Conservation (phyloP, 2,113 vertebrate species). For the Dromaius novaehollandiae region DNA sequence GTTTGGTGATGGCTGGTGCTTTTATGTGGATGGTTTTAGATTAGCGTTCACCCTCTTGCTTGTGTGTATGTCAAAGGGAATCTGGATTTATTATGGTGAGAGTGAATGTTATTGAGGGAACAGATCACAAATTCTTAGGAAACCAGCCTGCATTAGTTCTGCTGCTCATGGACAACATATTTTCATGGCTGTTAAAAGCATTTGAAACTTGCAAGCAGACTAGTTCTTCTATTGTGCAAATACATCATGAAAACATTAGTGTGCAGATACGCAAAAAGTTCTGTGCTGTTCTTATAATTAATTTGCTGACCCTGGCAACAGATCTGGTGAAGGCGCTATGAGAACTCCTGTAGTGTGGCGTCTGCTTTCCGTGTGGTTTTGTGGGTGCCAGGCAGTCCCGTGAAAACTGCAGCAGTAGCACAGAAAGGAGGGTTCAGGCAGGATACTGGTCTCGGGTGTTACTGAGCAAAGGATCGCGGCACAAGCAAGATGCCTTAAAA, state of each 20-base stretch:
- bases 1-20: neutral
- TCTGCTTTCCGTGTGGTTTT: slow-evolving; percentile 1
- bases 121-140: neutral
- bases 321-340: slow-evolving; percentile 13
- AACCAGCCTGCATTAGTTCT: neutral
- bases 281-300: neutral
- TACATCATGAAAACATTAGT: neutral
- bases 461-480: neutral
- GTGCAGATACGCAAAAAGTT: neutral
- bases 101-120: neutral
- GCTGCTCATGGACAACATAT: neutral
- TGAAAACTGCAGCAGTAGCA: neutral
- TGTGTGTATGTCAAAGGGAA: neutral
- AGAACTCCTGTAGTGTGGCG: neutral
- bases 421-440: neutral
- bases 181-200: neutral
- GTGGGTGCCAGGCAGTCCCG: neutral
- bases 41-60: neutral
- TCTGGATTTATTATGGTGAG: neutral
- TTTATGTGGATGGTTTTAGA: neutral
- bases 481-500: neutral
- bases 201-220: neutral
- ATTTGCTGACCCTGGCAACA: slow-evolving; percentile 7
- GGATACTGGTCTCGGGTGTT: neutral
- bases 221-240: neutral